A percentile compares a stretch with the other conserved stretches of the same genome.
Evolutionary conservation across 2,113 vertebrate species (phyloP).

Genomic region (Callithrix jacchus): DNA sequence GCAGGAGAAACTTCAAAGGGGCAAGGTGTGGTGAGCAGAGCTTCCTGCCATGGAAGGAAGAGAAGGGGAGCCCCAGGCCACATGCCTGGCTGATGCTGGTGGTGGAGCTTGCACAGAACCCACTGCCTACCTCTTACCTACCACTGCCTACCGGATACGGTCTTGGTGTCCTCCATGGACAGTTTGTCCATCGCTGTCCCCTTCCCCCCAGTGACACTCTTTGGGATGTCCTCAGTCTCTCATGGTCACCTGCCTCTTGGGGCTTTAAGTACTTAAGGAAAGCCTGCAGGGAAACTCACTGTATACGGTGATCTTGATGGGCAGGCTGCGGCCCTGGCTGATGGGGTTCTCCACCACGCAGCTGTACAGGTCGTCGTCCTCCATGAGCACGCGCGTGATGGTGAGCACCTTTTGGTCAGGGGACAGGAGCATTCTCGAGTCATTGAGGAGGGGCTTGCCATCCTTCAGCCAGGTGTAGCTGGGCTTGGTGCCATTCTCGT

Average conservation of each 20-base stretch:
- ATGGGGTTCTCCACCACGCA: slow-evolving; percentile 95
- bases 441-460: slow-evolving; percentile 89
- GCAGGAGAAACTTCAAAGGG: background rate
- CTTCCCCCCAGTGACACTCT: background rate
- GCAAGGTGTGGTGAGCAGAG: background rate
- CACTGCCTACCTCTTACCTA: background rate
- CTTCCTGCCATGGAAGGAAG: rapidly evolving
- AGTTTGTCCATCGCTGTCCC: background rate
- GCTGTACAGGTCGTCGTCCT: slow-evolving; percentile 92
- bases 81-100: background rate
- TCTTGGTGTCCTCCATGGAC: background rate
- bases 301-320: slow-evolving; percentile 94
- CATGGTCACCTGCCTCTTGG: background rate
- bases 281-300: slow-evolving; percentile 84
- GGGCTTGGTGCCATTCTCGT: slow-evolving; percentile 93
- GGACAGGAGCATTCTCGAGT: slow-evolving; percentile 91
- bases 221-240: background rate
- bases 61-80: background rate
- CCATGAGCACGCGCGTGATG: slow-evolving; percentile 91
- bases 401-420: slow-evolving; percentile 93
- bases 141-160: background rate
- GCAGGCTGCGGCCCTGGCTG: slow-evolving; percentile 89
- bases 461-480: slow-evolving; percentile 95
- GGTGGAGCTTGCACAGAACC: background rate
- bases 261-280: background rate